Base-by-base conservation (phyloP, 2,888 invertebrate species). In the Ellobium chinense region DNA sequence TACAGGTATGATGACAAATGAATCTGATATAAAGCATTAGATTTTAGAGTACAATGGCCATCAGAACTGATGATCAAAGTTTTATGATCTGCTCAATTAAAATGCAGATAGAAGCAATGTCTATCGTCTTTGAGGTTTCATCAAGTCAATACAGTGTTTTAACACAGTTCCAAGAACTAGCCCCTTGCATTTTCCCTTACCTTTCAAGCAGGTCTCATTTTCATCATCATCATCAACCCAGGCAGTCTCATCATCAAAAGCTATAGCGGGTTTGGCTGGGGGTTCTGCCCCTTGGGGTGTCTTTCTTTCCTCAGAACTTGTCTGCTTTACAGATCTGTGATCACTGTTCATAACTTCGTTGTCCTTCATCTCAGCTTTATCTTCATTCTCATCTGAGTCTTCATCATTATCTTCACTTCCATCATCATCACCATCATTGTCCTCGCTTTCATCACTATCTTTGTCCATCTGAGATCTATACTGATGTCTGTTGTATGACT, bases 171-270 rank as follows among this genome's bases (percentile, higher is more conserved):
- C n/a, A n/a, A n/a, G n/a, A n/a, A n/a, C n/a, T n/a, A n/a, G n/a
- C n/a, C n/a, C n/a, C n/a, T n/a, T n/a, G n/a, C 46, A 46, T 7
- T 46, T 46, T 18, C 4, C 31, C 72, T 63, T 65, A 78, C 78
- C 4, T 54, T 63, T 78, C 36, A 72, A 24, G 31, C 86, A 87
- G 39, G 82, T 86, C 88, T 87, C 88, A 24, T 89, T 88, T 36
- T 88, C 88, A 81, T 88, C 89, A 82, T 89, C 74, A 24, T 74
- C 80, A 69, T 80, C 78, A 56, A 29, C 54, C 69, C 75, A 77
- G 37, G 81, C 76, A 34, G 74, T 75, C 27, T 82, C 86, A 69
- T 77, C 82, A 54, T 81, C 78, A 65, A 62, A 76, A 7, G 72
- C 63, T n/a, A 14, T 68, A 54, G n/a, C n/a, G 29, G 14, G 27